A percentile compares a stretch with the other conserved stretches of the same genome.
phyloP scores from a whole-genome alignment of 2,113 vertebrate species.

The Nettapus auritus region DNA sequence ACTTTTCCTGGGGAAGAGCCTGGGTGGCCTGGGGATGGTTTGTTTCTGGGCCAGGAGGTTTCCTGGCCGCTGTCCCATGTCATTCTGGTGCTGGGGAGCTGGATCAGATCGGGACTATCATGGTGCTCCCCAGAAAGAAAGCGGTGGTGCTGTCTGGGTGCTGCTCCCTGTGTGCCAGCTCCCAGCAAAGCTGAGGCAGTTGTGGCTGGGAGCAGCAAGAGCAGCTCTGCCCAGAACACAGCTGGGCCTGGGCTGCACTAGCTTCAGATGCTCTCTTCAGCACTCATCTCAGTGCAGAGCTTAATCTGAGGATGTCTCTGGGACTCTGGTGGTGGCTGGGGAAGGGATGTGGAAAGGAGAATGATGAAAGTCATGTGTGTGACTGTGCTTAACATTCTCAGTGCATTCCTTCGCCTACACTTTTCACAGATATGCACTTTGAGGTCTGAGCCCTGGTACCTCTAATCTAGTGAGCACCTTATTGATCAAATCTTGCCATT shows the following conservation, averaged over 20 bases:
- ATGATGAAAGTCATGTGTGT: background rate
- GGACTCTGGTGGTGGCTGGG: background rate
- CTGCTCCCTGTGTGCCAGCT: rapidly evolving
- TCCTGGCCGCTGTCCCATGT: rapidly evolving
- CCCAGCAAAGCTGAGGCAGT: rapidly evolving
- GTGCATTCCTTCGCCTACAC: background rate
- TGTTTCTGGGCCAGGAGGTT: background rate
- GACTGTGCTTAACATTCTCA: background rate
- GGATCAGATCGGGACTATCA: rapidly evolving
- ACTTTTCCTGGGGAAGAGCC: background rate
- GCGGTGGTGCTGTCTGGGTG: rapidly evolving
- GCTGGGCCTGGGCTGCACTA: background rate
- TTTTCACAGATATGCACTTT: background rate
- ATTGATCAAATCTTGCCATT: constrained; percentile 56
- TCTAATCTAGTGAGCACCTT: background rate
- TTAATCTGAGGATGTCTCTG: background rate
- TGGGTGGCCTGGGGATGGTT: background rate
- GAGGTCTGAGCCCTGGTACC: background rate
- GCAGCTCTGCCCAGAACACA: background rate
- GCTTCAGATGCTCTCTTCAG: background rate
- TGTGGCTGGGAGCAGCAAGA: background rate
- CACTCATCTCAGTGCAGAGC: rapidly evolving
- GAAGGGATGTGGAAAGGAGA: background rate
- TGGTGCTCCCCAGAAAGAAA: background rate
- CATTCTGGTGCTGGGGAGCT: background rate